phyloP scores from a whole-genome alignment of 1,140 invertebrate genomes.

The Brachionus manjavacas region DNA sequence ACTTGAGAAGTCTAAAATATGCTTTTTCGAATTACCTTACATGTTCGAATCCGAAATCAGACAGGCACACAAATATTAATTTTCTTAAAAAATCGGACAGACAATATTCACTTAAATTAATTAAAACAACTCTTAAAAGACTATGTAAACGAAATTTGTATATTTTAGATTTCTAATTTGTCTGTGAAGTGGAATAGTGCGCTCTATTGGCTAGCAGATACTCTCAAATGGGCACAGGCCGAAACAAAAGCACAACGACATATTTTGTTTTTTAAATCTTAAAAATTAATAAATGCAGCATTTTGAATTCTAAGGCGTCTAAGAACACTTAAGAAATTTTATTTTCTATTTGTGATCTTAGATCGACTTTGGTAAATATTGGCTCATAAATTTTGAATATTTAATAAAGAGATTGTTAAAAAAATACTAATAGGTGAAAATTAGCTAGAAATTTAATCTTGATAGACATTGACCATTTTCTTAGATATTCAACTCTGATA shows the following conservation, averaged over 20 bases:
- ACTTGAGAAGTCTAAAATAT: neutral
- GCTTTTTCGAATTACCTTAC: neutral
- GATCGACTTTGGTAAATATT: neutral
- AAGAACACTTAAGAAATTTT: neutral
- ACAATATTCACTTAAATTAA: neutral
- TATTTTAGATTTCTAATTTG: neutral
- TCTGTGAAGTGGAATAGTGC: neutral
- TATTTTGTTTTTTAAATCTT: neutral
- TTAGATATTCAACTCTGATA: neutral
- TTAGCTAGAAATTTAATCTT: neutral
- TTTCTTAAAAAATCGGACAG: conserved; percentile 3
- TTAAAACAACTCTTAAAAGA: conserved; percentile 1
- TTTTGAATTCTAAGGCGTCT: neutral
- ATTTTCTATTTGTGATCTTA: neutral
- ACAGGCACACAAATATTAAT: neutral
- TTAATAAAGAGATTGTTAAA: neutral
- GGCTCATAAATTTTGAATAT: neutral
- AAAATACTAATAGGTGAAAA: neutral
- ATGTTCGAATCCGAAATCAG: neutral
- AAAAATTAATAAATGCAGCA: neutral
- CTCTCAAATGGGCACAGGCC: neutral
- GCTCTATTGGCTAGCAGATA: neutral
- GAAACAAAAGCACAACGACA: neutral
- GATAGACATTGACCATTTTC: neutral
- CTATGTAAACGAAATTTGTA: neutral